Percentiles rank a stretch among this genome's conserved stretches.
These are phyloP conservation scores for Boloria euphrosyne DNA, from an alignment of 2,888 invertebrate species.

Conservation along the genomic window DNA sequence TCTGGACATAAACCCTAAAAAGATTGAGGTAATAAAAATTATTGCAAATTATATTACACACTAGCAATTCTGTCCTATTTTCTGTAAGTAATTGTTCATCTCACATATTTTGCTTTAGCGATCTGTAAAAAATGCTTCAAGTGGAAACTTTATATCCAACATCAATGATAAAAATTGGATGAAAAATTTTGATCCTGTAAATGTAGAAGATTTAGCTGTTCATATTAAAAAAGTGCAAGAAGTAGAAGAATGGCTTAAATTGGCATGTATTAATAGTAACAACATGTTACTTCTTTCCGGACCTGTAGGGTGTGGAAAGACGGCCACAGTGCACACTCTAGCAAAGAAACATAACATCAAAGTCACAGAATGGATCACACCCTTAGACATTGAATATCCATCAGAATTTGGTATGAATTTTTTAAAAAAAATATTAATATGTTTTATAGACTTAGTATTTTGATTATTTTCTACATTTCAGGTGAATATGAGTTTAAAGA, in stretches of 20 bases:
- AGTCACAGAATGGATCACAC: slow-evolving; percentile 92
- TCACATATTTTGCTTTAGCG: slow-evolving; percentile 21
- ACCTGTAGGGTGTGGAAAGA: slow-evolving; percentile 93
- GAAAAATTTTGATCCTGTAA: slow-evolving; percentile 82
- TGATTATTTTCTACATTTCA: slow-evolving; percentile 46
- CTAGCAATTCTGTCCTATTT: too few species aligned
- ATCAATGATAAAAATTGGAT: slow-evolving; percentile 78
- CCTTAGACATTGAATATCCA: slow-evolving; percentile 85
- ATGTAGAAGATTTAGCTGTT: slow-evolving; percentile 85
- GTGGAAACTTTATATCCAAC: slow-evolving; percentile 20
- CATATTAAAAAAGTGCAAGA: slow-evolving; percentile 89
- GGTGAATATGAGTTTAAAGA: slow-evolving; percentile 74
- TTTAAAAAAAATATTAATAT: neutral
- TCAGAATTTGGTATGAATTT: slow-evolving; percentile 68
- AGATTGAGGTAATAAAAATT: slow-evolving; percentile 35
- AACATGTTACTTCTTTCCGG: slow-evolving; percentile 89
- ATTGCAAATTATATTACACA: neutral
- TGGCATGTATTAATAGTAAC: slow-evolving; percentile 52
- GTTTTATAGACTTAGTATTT: neutral
- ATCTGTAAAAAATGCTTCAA: neutral
- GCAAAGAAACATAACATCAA: slow-evolving; percentile 84
- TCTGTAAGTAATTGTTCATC: neutral
- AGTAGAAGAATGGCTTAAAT: slow-evolving; percentile 86
- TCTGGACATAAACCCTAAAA: slow-evolving; percentile 27
- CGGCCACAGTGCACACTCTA: slow-evolving; percentile 86